Base-by-base conservation (phyloP, 1,140 invertebrate genomes). In the Bombus haemorrhoidalis region DNA sequence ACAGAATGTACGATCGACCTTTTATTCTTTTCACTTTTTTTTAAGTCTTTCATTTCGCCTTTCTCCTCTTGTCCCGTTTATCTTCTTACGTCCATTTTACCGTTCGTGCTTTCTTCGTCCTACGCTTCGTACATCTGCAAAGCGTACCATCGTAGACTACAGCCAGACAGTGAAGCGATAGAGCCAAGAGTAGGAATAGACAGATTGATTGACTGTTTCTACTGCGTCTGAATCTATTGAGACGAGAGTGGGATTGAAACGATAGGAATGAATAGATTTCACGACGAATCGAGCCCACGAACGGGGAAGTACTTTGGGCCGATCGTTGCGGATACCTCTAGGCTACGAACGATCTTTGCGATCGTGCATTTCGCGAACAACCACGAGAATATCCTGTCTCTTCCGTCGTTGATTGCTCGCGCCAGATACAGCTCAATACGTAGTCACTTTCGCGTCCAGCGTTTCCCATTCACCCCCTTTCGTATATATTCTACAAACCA, bases 241-340 rank as follows among this genome's bases (percentile, higher is more conserved):
- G 10, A 77, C 53, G 74, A 82, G 37, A 34, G 34, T 18, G 22
- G 64, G 62, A 43, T 41, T 34, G 69, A 34, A 81, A 68, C 76
- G 47, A 68, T 41, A 83, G 53, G 37, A 43, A 8, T 53, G 69
- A 39, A 80, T 69, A 41, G 62, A 66, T 83, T 32, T 53, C 78
- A 43, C 59, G 81, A 88, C 76, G 86, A 91, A 91, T 89, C 37
- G 25, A 41, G 34, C 15, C 79, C 28, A 75, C 32, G 75, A 34
- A 68, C 66, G 69, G 91, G 93, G 92, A 94, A 93, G 91, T 89
- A 93, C 91, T 94, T 92, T 92, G 87, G 87, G 84, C 90, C 85
- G 91, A 93, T 94, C 91, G 91, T 89, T 89, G 91, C 87, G 13
- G 25, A 92, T 93, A 90, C 66, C 91, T 91, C 43, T n/a, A 82